Base-by-base conservation (phyloP, 2,888 invertebrate genomes). In the Nemotelus pantherinus region DNA sequence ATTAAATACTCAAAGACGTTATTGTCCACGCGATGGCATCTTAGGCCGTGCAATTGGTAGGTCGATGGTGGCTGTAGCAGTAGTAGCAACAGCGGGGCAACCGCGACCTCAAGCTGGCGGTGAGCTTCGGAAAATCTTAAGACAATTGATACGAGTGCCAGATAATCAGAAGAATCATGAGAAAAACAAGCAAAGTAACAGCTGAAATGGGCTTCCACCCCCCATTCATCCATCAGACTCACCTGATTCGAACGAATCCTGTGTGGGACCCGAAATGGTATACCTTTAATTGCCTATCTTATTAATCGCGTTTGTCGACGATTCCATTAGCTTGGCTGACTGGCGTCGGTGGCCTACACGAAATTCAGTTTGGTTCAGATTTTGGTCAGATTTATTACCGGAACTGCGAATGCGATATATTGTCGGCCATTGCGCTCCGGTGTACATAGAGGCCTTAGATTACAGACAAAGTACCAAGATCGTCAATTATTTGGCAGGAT, bases 1-100 rank as follows among this genome's bases (percentile, higher is more conserved):
- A 84, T 87, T 86, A 85, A 86, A 86, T 86, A 86, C 85, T 80
- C 79, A 79, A 74, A 74, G 74, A 63, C 74, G 74, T 60, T 48
- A 67, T 48, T 10, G 58, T 44, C 58, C 9, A 45, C 63, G 10
- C 25, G 68, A 43, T 68, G 50, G 50, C 9, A 9, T 63, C 68
- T 50, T 68, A 50, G 48, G 58, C 58, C n/a, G 58, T 25, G 25
- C 25, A 25, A 63, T 5, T 3, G 7, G 63, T 43, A n/a, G 63
- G 43, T 63, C 43, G 3, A 9, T 10, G 63, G 63, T 63, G 9
- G 2, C 39, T 50, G 48, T 44, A 7, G 72, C 60, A 3, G 41
- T 2, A 43, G 63, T 2, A 7, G 63, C 47, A 63, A 41, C 50
- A 7, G 72, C 60, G 74, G 74, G 74, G 74, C 63, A 53, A 67